Evolutionary conservation across 2,888 invertebrate species (phyloP).

Genomic region (Chloromyia formosa): DNA sequence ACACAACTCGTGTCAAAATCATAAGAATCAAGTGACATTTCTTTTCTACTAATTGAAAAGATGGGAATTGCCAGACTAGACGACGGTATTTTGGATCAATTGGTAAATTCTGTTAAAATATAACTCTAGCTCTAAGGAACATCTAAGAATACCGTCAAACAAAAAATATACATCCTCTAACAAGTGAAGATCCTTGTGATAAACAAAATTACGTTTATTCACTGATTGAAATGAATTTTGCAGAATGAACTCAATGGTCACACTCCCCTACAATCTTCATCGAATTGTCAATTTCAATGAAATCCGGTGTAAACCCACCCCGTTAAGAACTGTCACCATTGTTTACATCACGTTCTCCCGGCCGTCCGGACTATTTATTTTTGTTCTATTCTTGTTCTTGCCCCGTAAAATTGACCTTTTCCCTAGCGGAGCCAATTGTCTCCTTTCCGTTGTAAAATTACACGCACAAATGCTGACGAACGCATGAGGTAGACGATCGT

Average conservation of each 20-base stretch:
- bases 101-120: too few species aligned
- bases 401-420: neutral
- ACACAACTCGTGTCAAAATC: neutral
- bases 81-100: too few species aligned
- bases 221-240: too few species aligned
- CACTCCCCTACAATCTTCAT: too few species aligned
- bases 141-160: too few species aligned
- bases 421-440: neutral
- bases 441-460: neutral
- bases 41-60: neutral
- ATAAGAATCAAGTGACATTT: neutral
- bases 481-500: neutral
- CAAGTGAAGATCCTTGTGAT: too few species aligned
- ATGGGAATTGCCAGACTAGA: conserved; percentile 2
- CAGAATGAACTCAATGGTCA: too few species aligned
- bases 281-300: neutral
- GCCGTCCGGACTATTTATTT: neutral
- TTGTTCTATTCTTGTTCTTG: neutral
- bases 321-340: conserved; percentile 41
- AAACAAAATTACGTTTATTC: too few species aligned
- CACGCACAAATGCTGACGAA: conserved; percentile 13
- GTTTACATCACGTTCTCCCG: conserved; percentile 42
- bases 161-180: too few species aligned
- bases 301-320: conserved; percentile 9
- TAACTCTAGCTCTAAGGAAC: too few species aligned